Evolutionary conservation across 2,113 vertebrate species (phyloP).

Genomic region (Lonchura striata): DNA sequence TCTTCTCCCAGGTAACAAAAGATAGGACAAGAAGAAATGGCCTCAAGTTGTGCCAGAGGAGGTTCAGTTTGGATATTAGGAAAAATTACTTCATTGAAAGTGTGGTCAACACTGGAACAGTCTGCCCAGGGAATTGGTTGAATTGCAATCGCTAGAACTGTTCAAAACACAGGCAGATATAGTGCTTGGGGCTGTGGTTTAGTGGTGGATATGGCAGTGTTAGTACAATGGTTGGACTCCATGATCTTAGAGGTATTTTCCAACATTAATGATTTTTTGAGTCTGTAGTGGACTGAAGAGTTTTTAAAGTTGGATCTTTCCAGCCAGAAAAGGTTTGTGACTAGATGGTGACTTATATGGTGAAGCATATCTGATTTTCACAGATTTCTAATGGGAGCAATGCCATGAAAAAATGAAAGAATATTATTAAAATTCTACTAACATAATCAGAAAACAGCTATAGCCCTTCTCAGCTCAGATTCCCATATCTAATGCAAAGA

Average conservation of each 20-base stretch:
- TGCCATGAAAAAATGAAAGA: not conserved
- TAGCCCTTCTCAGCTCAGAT: not conserved
- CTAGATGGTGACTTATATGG: not conserved
- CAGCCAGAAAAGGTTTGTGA: not conserved
- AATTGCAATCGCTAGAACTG: not conserved
- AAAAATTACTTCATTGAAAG: not conserved
- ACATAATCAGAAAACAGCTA: not conserved
- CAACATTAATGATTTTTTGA: not conserved
- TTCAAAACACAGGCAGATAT: rapidly evolving
- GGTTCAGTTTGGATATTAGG: not conserved
- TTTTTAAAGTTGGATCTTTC: not conserved
- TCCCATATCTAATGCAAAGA: not conserved
- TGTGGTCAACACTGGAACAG: not conserved
- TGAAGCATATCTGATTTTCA: not conserved
- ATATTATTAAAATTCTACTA: not conserved
- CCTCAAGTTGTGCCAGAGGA: not conserved
- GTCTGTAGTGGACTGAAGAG: not conserved
- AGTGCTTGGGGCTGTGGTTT: not conserved
- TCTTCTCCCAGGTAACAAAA: not conserved
- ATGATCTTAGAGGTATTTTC: not conserved
- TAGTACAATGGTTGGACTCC: not conserved
- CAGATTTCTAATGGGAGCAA: not conserved
- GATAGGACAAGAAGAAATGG: not conserved
- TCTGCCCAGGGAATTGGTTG: not conserved
- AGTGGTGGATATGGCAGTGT: not conserved